These are phyloP conservation scores for Smithornis capensis DNA, from an alignment of 2,113 vertebrate species.

Conservation along the genomic window DNA sequence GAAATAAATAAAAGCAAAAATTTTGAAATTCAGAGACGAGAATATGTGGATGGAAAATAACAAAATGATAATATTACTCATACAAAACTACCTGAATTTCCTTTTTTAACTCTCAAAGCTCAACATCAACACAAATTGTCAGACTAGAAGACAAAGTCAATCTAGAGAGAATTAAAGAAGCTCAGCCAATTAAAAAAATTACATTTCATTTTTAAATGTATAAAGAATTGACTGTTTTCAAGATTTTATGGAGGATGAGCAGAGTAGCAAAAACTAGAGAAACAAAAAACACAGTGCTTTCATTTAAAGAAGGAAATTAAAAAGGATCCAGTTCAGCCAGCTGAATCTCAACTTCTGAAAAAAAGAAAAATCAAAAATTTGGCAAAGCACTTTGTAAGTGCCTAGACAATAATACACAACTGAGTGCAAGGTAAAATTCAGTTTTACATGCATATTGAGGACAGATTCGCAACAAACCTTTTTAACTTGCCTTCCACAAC, in stretches of 20 bases:
- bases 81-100: not conserved
- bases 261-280: not conserved
- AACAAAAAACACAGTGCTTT: not conserved
- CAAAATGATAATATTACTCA: not conserved
- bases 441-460: not conserved
- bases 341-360: conserved; percentile 26
- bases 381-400: not conserved
- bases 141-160: not conserved
- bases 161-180: not conserved
- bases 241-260: not conserved
- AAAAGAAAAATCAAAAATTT: not conserved
- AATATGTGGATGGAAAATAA: not conserved
- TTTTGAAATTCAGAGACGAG: not conserved
- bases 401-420: not conserved
- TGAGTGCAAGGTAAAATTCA: not conserved
- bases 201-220: not conserved
- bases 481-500: not conserved
- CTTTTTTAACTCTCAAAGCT: not conserved
- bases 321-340: not conserved
- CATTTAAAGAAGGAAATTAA: conserved; percentile 21
- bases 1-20: not conserved
- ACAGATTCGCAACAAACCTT: not conserved
- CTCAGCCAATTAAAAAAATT: not conserved
- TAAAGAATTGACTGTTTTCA: not conserved
- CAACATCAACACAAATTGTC: not conserved